Evolutionary conservation across 2,888 invertebrate species (phyloP).

Genomic region (Podabrus alpinus): DNA sequence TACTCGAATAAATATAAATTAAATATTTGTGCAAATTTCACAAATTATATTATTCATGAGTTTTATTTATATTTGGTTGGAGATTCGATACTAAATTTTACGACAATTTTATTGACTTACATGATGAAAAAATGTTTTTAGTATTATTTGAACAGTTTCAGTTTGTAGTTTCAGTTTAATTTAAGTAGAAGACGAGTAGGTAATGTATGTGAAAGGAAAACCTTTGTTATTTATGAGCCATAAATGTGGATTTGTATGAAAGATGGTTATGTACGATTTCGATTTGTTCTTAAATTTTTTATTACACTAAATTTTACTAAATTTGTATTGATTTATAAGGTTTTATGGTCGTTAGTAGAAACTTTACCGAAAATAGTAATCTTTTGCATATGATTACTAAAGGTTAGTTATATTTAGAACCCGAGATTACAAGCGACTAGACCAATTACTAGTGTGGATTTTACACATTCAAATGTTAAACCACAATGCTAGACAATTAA

Average conservation of each 20-base stretch:
- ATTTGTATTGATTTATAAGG: neutral
- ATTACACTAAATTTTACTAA: slow-evolving; percentile 37
- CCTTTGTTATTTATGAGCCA: slow-evolving; percentile 34
- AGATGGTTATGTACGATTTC: slow-evolving; percentile 25
- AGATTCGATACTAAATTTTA: slow-evolving; percentile 33
- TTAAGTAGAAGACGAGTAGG: slow-evolving; percentile 35
- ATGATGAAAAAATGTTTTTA: slow-evolving; percentile 35
- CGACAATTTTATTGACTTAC: slow-evolving; percentile 33
- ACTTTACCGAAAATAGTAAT: slow-evolving; percentile 36
- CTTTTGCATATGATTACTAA: slow-evolving; percentile 39
- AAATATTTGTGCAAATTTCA: slow-evolving; percentile 23
- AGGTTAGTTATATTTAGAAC: slow-evolving; percentile 26
- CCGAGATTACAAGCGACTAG: slow-evolving; percentile 40
- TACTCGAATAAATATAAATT: slow-evolving; percentile 14
- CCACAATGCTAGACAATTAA: slow-evolving; percentile 26
- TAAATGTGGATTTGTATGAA: slow-evolving; percentile 36
- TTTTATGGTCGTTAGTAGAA: neutral
- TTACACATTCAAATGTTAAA: slow-evolving; percentile 35
- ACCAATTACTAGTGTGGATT: slow-evolving; percentile 40
- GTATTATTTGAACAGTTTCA: slow-evolving; percentile 31
- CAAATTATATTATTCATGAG: slow-evolving; percentile 36
- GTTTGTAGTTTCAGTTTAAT: slow-evolving; percentile 35
- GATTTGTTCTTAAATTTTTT: slow-evolving; percentile 29
- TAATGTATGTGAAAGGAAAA: slow-evolving; percentile 34
- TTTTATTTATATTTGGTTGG: slow-evolving; percentile 22